Percentiles rank a stretch among this genome's conserved stretches.
Evolutionary conservation across 2,797 vertebrate genomes (phyloP).

Genomic region (Pseudopleuronectes americanus): DNA sequence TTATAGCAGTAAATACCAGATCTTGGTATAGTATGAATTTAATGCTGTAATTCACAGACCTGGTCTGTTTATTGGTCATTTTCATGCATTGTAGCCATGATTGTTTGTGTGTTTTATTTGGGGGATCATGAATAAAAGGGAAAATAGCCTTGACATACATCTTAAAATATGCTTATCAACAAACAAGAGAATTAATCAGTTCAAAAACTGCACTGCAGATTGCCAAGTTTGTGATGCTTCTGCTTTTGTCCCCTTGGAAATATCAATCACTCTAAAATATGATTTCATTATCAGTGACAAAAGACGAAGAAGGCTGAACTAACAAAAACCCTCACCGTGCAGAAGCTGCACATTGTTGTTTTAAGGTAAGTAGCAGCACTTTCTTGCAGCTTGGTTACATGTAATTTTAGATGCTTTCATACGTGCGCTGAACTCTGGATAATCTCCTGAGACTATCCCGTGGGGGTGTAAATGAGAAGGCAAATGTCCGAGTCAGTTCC

Average conservation of each 20-base stretch:
- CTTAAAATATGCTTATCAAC: background rate
- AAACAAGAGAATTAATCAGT: background rate
- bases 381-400: conserved; percentile 32
- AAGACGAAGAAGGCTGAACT: conserved; percentile 7
- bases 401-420: conserved; percentile 4
- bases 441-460: no score
- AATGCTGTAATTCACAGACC: no score
- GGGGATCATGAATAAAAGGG: background rate
- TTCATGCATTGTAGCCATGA: background rate
- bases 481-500: no score
- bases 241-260: background rate
- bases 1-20: no score
- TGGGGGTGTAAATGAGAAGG: no score
- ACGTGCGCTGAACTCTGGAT: no score
- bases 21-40: no score
- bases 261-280: conserved; percentile 15
- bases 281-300: conserved; percentile 33
- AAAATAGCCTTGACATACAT: background rate
- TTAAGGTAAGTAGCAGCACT: conserved; percentile 1
- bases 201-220: background rate
- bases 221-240: background rate
- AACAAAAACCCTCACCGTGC: conserved; percentile 8
- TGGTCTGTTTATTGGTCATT: background rate
- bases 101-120: background rate
- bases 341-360: conserved; percentile 4